Conservation (phyloP, 2,888 invertebrate genomes). For the Acanthosoma haemorrhoidale region DNA sequence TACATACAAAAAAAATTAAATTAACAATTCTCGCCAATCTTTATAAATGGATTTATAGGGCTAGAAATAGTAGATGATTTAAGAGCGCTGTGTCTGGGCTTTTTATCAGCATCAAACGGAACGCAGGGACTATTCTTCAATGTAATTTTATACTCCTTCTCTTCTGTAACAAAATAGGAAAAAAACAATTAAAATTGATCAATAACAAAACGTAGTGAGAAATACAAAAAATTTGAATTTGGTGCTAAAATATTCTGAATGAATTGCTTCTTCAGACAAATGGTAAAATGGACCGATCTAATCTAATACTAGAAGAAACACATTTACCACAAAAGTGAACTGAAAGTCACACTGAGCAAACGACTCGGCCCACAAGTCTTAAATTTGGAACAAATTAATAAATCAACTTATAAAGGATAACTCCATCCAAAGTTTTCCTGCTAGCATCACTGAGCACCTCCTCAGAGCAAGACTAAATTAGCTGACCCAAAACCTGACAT, state of each 20-base stretch:
- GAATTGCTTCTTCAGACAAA: not conserved
- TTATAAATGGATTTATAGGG: conserved; percentile 66
- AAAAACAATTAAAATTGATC: not conserved
- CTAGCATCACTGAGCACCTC: too few relatives aligned
- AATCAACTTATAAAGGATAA: too few relatives aligned
- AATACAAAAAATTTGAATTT: not conserved
- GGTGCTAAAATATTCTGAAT: too few relatives aligned
- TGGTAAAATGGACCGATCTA: not conserved
- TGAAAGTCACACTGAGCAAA: too few relatives aligned
- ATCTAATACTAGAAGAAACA: too few relatives aligned
- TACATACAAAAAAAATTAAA: not conserved
- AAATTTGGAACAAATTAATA: too few relatives aligned
- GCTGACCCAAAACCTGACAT: too few relatives aligned
- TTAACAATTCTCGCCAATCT: not conserved
- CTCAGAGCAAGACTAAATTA: too few relatives aligned
- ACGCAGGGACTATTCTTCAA: conserved; percentile 66
- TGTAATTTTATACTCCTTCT: conserved; percentile 61
- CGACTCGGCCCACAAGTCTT: too few relatives aligned
- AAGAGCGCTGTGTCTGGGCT: conserved; percentile 64
- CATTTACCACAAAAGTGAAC: too few relatives aligned
- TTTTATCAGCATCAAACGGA: conserved; percentile 66
- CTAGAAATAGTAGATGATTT: conserved; percentile 62
- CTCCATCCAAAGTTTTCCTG: too few relatives aligned
- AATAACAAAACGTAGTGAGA: not conserved
- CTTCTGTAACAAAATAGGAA: conserved; percentile 29